phyloP scores from a whole-genome alignment of 1,140 invertebrate species.

The Drosophila baimaii region DNA sequence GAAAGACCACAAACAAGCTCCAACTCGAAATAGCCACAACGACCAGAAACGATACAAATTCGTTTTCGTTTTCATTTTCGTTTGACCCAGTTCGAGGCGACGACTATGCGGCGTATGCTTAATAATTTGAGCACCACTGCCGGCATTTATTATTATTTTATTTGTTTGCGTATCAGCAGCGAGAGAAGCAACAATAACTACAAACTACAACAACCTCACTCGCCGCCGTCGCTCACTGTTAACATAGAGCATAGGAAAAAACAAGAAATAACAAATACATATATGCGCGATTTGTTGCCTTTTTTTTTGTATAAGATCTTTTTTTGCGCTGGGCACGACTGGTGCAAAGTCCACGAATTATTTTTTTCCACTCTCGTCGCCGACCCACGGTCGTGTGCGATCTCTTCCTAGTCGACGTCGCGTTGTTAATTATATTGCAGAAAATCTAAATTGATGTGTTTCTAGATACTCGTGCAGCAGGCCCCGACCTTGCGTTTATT shows the following conservation, averaged over 20 bases:
- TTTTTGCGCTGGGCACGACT: slow-evolving; percentile 33
- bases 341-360: slow-evolving; percentile 56
- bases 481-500: slow-evolving; percentile 12
- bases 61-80: slow-evolving; percentile 70
- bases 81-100: slow-evolving; percentile 64
- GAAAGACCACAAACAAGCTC: slow-evolving; percentile 22
- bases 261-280: slow-evolving; percentile 39
- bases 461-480: slow-evolving; percentile 31
- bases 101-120: slow-evolving; percentile 66
- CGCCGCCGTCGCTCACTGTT: neutral
- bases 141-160: slow-evolving; percentile 75
- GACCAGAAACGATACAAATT: slow-evolving; percentile 40
- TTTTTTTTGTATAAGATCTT: slow-evolving; percentile 26
- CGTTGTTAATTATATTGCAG: slow-evolving; percentile 48
- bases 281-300: slow-evolving; percentile 36
- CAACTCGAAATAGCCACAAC: slow-evolving; percentile 46
- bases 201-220: slow-evolving; percentile 6
- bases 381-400: neutral
- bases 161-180: slow-evolving; percentile 57
- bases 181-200: slow-evolving; percentile 24
- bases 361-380: slow-evolving; percentile 17
- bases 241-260: slow-evolving; percentile 16
- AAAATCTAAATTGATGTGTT: slow-evolving; percentile 57
- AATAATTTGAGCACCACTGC: slow-evolving; percentile 52
- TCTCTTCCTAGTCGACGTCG: slow-evolving; percentile 12